Conservation (phyloP, 1,140 invertebrate species). For the Bacillus rossius region DNA sequence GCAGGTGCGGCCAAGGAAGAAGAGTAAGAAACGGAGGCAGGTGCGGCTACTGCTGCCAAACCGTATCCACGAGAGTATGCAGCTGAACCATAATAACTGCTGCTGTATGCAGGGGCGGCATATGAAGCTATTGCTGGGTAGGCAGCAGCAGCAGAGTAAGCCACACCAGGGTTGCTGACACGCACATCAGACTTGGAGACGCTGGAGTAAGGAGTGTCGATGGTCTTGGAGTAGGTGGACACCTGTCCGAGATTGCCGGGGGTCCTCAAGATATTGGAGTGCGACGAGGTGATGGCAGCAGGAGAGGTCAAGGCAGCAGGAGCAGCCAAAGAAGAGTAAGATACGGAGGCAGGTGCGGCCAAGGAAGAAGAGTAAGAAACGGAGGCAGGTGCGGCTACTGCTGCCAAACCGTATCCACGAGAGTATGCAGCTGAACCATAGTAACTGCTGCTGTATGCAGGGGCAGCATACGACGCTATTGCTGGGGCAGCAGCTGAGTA, state of each 20-base stretch:
- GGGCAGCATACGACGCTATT: slow-evolving; percentile 25
- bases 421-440: background rate
- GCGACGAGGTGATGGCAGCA: slow-evolving; percentile 10
- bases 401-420: background rate
- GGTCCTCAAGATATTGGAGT: slow-evolving; percentile 10
- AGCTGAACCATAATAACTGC: slow-evolving; percentile 9
- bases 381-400: background rate
- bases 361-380: background rate
- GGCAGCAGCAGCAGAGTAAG: slow-evolving; percentile 8
- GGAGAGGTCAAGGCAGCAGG: slow-evolving; percentile 57
- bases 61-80: background rate
- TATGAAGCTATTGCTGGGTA: slow-evolving; percentile 5
- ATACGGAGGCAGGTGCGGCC: slow-evolving; percentile 7
- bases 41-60: background rate
- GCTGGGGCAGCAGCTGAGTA: slow-evolving; percentile 17
- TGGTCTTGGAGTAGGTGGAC: slow-evolving; percentile 15
- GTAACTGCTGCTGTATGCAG: slow-evolving; percentile 24
- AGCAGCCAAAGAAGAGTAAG: slow-evolving; percentile 38
- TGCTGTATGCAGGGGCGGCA: slow-evolving; percentile 23
- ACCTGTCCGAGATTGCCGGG: slow-evolving; percentile 9
- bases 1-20: background rate
- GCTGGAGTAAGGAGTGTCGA: slow-evolving; percentile 23
- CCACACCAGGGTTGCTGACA: slow-evolving; percentile 22
- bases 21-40: background rate
- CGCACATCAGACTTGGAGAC: slow-evolving; percentile 22